These are phyloP conservation scores for Caenorhabditis afra DNA, from an alignment of 2,888 invertebrate genomes.

Conservation along the genomic window DNA sequence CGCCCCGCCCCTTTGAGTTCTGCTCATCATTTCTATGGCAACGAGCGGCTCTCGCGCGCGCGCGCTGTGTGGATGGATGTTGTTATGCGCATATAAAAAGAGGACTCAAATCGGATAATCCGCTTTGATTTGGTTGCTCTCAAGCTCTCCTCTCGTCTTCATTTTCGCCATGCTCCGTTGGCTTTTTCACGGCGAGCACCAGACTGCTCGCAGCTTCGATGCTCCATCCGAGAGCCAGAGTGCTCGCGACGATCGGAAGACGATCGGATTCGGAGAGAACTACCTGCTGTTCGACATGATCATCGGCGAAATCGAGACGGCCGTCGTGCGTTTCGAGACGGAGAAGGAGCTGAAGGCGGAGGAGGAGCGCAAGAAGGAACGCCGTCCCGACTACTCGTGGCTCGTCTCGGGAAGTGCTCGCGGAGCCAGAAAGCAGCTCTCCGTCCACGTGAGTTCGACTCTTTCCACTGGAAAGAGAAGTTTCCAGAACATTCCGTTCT, in stretches of 20 bases:
- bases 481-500: not conserved
- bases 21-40: slow-evolving; percentile 44
- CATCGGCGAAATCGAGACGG: slow-evolving; percentile 52
- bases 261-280: slow-evolving; percentile 28
- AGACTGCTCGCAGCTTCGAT: slow-evolving; percentile 34
- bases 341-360: slow-evolving; percentile 39
- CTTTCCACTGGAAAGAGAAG: too few relatives aligned
- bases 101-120: slow-evolving; percentile 41
- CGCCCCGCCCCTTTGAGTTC: not conserved
- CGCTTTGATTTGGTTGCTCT: slow-evolving; percentile 47
- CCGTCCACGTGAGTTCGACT: slow-evolving; percentile 23
- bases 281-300: slow-evolving; percentile 47
- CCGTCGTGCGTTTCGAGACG: slow-evolving; percentile 40
- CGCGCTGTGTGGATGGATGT: too few relatives aligned
- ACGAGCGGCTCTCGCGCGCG: slow-evolving; percentile 1
- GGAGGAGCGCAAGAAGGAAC: slow-evolving; percentile 23
- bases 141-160: not conserved
- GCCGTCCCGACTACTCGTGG: slow-evolving; percentile 61
- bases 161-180: slow-evolving; percentile 50
- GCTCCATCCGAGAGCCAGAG: slow-evolving; percentile 43
- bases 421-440: slow-evolving; percentile 34
- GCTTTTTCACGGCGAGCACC: slow-evolving; percentile 29
- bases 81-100: slow-evolving; percentile 37
- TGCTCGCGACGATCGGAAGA: slow-evolving; percentile 55
- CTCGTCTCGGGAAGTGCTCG: slow-evolving; percentile 24